Evolutionary conservation across 2,797 vertebrate species (phyloP).

Genomic region (Aulostomus chinensis): DNA sequence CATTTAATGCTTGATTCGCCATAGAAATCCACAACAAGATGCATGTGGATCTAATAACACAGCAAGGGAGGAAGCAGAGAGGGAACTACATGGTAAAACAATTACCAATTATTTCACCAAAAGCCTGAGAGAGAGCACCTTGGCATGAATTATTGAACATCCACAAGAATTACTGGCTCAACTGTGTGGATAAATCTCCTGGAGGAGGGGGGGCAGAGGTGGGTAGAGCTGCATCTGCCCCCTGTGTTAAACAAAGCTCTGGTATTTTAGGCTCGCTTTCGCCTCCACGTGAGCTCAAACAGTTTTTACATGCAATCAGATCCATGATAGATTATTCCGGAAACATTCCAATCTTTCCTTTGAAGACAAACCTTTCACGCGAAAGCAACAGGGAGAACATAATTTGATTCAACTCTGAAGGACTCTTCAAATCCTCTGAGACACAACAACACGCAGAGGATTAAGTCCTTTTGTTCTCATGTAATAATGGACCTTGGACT

Average conservation of each 20-base stretch:
- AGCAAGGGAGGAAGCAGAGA: slow-evolving; percentile 29
- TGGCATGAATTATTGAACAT: slow-evolving; percentile 68
- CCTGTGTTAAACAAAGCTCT: slow-evolving; percentile 24
- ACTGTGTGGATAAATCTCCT: slow-evolving; percentile 51
- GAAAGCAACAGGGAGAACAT: slow-evolving; percentile 42
- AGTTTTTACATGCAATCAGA: slow-evolving; percentile 36
- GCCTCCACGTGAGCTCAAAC: slow-evolving; percentile 18
- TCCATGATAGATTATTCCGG: slow-evolving; percentile 28
- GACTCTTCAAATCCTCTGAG: slow-evolving; percentile 37
- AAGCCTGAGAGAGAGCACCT: slow-evolving; percentile 49
- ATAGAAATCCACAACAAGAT: slow-evolving; percentile 47
- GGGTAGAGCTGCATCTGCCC: slow-evolving; percentile 21
- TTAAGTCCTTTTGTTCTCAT: slow-evolving; percentile 55
- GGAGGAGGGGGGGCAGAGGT: slow-evolving; percentile 1
- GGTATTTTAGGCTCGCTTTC: slow-evolving; percentile 35
- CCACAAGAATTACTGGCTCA: slow-evolving; percentile 54
- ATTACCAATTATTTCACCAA: slow-evolving; percentile 62
- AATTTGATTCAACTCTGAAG: slow-evolving; percentile 25
- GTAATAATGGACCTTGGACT: slow-evolving; percentile 50
- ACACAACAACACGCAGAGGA: slow-evolving; percentile 41
- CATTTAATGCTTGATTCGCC: slow-evolving; percentile 50
- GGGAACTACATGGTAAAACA: slow-evolving; percentile 33
- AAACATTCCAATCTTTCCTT: slow-evolving; percentile 22
- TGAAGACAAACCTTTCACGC: slow-evolving; percentile 28
- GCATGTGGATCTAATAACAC: slow-evolving; percentile 47